phyloP scores from a whole-genome alignment of 2,113 vertebrate species.

The Pleuronectes platessa region DNA sequence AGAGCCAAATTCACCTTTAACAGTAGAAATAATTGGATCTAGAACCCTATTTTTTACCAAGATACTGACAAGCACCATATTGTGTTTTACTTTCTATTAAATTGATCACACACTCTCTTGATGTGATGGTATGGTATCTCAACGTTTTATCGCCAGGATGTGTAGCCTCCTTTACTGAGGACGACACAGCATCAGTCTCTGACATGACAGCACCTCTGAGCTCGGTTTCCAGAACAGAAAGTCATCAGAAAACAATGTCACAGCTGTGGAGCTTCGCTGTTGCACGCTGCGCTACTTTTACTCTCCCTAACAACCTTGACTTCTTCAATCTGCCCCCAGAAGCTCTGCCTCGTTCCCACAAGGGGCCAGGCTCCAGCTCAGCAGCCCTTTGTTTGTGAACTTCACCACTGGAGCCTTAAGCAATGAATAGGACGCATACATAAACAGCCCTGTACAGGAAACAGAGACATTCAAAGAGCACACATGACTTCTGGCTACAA shows the following conservation, averaged over 20 bases:
- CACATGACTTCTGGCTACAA: not conserved
- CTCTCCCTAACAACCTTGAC: constrained; percentile 28
- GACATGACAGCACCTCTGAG: constrained; percentile 27
- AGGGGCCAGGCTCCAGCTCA: constrained; percentile 7
- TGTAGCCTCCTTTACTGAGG: not conserved
- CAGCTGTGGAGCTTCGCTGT: constrained; percentile 38
- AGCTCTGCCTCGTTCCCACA: constrained; percentile 27
- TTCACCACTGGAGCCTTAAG: constrained; percentile 31
- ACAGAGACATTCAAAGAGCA: not conserved
- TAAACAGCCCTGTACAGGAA: not conserved
- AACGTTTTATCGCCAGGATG: not conserved
- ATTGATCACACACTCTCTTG: too few species aligned
- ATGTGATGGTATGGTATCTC: too few species aligned
- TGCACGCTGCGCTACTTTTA: not conserved
- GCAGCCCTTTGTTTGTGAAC: constrained; percentile 22
- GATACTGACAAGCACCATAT: too few species aligned
- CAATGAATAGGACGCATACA: constrained; percentile 3
- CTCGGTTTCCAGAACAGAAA: constrained; percentile 24
- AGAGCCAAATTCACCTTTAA: too few species aligned
- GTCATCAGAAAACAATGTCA: constrained; percentile 42
- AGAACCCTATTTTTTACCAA: too few species aligned
- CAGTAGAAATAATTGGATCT: too few species aligned
- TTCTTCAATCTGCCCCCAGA: constrained; percentile 44
- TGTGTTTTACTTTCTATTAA: too few species aligned
- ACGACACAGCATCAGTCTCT: constrained; percentile 5